Evolutionary conservation across 2,113 vertebrate genomes (phyloP), one percentile per base, ranked within the genome.

Genomic region (Mobula birostris): DNA sequence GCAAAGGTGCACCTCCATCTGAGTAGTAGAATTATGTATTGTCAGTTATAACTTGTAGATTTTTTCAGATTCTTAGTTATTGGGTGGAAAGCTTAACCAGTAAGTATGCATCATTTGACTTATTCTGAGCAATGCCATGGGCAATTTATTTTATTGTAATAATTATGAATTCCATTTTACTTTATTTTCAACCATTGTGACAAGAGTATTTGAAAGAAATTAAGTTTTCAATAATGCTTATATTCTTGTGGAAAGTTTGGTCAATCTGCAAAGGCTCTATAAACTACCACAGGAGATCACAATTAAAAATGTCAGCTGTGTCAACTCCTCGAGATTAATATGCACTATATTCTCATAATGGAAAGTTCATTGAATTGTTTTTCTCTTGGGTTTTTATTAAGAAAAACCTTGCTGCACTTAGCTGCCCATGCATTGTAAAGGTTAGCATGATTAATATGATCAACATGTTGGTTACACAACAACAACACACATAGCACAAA

Each of bases 311-410:
- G 40, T 93, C 61, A 91, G 63, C 32, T 36, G 61, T 68, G 61
- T 68, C 90, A 93, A 74, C 70, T 93, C 70, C 29, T 40, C 29
- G 40, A 76, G 9, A 56, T 56, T 74, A 93, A 76, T 48, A 36
- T 70, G 29, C 21, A 91, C 66, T 36, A 68, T 27, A 48, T 93
- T 93, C 56, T 76, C 70, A 74, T 56, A 21, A 93, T 12, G 19
- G 70, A 27, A 74, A 74, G 36, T 74, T 48, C 11, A 48, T 76
- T 93, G 36, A 72, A 74, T 74, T 74, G 40, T 14, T 93, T 76
- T 40, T 48, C 70, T 56, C 68, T 74, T 93, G 36, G 68, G 7
- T 93, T 56, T 92, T 93, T 27, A 93, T 93, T 72, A 72, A 72
- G 68, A 93, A 74, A 27, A 93, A 93, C 24, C 14, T 93, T 24